phyloP scores from a whole-genome alignment of 2,888 invertebrate genomes.

The Caenorhabditis sp. region DNA sequence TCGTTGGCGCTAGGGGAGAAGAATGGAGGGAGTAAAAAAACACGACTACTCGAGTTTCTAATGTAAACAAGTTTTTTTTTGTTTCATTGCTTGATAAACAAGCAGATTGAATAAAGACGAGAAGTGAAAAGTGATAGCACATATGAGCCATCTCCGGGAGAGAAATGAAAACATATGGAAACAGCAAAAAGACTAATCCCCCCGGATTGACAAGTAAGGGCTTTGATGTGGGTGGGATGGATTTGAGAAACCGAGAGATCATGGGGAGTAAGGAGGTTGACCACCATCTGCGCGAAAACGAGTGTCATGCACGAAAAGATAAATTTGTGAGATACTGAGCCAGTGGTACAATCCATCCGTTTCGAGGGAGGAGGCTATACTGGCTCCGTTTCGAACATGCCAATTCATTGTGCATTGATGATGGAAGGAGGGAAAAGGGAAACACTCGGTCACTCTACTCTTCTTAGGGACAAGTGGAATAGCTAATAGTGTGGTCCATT shows the following conservation, averaged over 20 bases:
- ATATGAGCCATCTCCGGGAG: neutral
- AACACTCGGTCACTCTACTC: conserved; percentile 37
- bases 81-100: conserved; percentile 23
- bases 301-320: conserved; percentile 64
- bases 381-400: conserved; percentile 21
- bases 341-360: neutral
- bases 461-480: conserved; percentile 55
- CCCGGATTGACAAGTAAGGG: conserved; percentile 43
- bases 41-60: conserved; percentile 44
- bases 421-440: conserved; percentile 22
- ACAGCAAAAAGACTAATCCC: conserved; percentile 34
- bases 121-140: conserved; percentile 5
- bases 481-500: conserved; percentile 58
- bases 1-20: neutral
- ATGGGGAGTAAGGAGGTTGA: conserved; percentile 5
- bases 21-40: conserved; percentile 7
- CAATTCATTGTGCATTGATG: conserved; percentile 68
- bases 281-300: conserved; percentile 58
- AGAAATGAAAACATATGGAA: conserved; percentile 31
- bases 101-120: neutral
- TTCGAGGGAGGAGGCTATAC: neutral
- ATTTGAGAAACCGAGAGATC: conserved; percentile 11
- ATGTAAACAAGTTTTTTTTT: conserved; percentile 51
- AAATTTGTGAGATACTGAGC: conserved; percentile 60
- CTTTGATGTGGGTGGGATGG: conserved; percentile 28